Evolutionary conservation across 23 tunicate genomes (phyloP).

Genomic region (Ascidia mentula): DNA sequence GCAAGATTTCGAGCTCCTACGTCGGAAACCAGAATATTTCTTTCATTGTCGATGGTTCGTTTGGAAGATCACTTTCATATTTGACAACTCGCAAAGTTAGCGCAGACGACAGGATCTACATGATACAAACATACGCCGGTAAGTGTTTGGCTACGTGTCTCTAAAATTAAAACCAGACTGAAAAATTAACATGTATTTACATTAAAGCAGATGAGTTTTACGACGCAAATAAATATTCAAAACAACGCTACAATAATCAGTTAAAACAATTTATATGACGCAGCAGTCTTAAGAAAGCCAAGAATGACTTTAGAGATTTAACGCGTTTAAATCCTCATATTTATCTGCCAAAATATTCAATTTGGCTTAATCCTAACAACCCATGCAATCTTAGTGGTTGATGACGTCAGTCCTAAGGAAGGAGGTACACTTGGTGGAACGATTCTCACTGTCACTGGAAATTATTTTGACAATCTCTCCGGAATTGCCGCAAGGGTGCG

Average conservation of each 20-base stretch:
- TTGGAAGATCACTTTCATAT: conserved; percentile 47
- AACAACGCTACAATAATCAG: too few relatives aligned
- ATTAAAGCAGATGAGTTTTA: too few relatives aligned
- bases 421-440: conserved; percentile 77
- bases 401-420: conserved; percentile 49
- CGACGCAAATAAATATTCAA: too few relatives aligned
- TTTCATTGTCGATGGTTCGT: conserved; percentile 52
- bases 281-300: too few relatives aligned
- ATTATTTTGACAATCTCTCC: conserved; percentile 39
- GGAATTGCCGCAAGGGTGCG: conserved; percentile 32
- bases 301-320: too few relatives aligned
- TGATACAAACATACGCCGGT: conserved; percentile 91
- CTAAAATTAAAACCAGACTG: too few relatives aligned
- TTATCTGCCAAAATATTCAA: too few relatives aligned
- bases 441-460: conserved; percentile 44
- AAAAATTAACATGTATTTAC: too few relatives aligned
- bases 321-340: too few relatives aligned
- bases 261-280: too few relatives aligned
- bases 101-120: conserved; percentile 59
- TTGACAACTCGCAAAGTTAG: neutral
- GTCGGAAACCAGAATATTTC: conserved; percentile 70
- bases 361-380: neutral
- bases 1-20: conserved; percentile 22
- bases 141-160: neutral
- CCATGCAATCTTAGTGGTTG: conserved; percentile 26